Evolutionary conservation across 2,888 invertebrate genomes (phyloP).

Genomic region (Anodontia alba): DNA sequence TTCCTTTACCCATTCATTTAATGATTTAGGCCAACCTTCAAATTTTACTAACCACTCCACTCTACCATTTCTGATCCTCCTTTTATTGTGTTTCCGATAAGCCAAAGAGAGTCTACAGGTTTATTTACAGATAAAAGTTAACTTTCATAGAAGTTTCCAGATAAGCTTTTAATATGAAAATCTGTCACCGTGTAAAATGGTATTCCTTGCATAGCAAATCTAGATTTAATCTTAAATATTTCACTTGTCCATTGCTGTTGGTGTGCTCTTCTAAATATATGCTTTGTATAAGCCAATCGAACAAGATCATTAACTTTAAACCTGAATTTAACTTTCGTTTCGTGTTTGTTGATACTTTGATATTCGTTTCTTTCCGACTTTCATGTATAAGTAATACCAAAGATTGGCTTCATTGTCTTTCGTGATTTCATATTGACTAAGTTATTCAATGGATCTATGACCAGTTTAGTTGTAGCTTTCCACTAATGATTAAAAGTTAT

Average conservation of each 20-base stretch:
- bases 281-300: constrained; percentile 41
- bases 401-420: constrained; percentile 42
- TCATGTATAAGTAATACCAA: constrained; percentile 46
- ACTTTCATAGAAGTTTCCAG: constrained; percentile 36
- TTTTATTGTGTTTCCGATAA: constrained; percentile 46
- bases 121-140: constrained; percentile 46
- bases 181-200: constrained; percentile 13
- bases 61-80: constrained; percentile 31
- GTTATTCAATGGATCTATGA: constrained; percentile 29
- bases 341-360: too few relatives aligned
- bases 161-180: constrained; percentile 26
- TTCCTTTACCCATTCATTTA: constrained; percentile 49
- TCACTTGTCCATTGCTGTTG: constrained; percentile 52
- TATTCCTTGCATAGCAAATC: constrained; percentile 19
- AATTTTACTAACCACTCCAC: constrained; percentile 27
- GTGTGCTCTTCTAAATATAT: constrained; percentile 38
- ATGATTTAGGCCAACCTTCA: constrained; percentile 38
- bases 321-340: constrained; percentile 26
- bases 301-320: constrained; percentile 38
- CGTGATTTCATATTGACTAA: constrained; percentile 36
- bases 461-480: constrained; percentile 41
- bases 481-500: constrained; percentile 29
- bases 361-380: constrained; percentile 7
- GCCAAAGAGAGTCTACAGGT: constrained; percentile 50
- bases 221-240: constrained; percentile 35